Conservation (phyloP, 2,113 vertebrate species). For the Elanus axillaris region DNA sequence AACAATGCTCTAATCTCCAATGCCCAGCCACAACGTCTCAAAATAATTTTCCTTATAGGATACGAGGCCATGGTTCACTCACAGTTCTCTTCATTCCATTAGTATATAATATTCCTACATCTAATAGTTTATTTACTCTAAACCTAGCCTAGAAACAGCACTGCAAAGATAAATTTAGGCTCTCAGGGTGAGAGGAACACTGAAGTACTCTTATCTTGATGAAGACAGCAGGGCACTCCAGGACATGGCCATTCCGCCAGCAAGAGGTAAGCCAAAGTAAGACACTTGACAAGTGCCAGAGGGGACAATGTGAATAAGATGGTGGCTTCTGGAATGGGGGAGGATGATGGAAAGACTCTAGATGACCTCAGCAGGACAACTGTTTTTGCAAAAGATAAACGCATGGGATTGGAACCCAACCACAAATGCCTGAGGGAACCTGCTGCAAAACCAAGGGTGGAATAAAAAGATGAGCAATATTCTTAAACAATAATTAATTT, state of each 20-base stretch:
- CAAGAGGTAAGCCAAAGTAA: not conserved
- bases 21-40: not conserved
- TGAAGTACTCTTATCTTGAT: not conserved
- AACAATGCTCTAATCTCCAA: not conserved
- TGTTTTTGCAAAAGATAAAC: not conserved
- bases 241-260: not conserved
- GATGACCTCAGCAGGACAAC: not conserved
- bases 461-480: slow-evolving; percentile 42
- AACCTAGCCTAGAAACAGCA: not conserved
- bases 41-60: not conserved
- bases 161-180: not conserved
- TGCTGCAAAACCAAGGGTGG: not conserved
- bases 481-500: slow-evolving; percentile 61
- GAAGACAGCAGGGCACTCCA: not conserved
- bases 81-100: not conserved
- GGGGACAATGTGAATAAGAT: not conserved
- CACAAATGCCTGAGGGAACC: not conserved
- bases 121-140: not conserved
- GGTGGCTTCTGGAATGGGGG: not conserved
- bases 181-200: not conserved
- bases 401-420: not conserved
- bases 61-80: not conserved
- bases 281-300: not conserved
- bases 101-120: not conserved
- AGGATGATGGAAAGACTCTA: not conserved